A percentile compares a stretch with the other conserved stretches of the same genome.
Conservation (phyloP, 2,113 vertebrate species). For the Lepus europaeus region DNA sequence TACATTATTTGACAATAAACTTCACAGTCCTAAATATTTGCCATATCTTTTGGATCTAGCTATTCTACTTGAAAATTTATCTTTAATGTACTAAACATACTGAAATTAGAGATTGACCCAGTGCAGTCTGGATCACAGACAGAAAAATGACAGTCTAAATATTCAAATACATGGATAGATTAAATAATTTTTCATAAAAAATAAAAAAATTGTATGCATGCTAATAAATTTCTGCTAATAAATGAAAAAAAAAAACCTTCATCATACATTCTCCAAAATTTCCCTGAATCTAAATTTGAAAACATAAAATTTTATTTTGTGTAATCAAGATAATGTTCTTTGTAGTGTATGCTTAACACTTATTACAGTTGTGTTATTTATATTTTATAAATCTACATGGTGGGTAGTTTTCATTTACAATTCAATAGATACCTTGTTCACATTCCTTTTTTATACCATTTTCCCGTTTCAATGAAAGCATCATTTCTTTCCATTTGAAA, state of each 20-base stretch:
- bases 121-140: no score
- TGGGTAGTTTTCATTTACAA: not conserved
- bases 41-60: no score
- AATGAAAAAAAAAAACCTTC: not conserved
- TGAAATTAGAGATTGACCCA: no score
- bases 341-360: not conserved
- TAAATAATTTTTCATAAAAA: no score
- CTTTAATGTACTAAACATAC: no score
- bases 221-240: not conserved
- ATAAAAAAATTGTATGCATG: not conserved
- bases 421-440: not conserved
- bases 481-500: not conserved
- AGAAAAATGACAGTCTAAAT: no score
- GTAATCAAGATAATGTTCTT: not conserved
- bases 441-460: not conserved
- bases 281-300: not conserved
- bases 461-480: not conserved
- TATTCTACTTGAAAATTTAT: no score
- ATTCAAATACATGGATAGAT: no score
- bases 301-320: not conserved
- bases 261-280: not conserved
- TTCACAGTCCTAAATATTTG: no score
- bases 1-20: not conserved
- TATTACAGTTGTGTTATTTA: not conserved
- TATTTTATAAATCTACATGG: not conserved